Evolutionary conservation across 2,888 invertebrate species (phyloP), one percentile per base, ranked within the genome.

Genomic region (Trichogramma evanescens): DNA sequence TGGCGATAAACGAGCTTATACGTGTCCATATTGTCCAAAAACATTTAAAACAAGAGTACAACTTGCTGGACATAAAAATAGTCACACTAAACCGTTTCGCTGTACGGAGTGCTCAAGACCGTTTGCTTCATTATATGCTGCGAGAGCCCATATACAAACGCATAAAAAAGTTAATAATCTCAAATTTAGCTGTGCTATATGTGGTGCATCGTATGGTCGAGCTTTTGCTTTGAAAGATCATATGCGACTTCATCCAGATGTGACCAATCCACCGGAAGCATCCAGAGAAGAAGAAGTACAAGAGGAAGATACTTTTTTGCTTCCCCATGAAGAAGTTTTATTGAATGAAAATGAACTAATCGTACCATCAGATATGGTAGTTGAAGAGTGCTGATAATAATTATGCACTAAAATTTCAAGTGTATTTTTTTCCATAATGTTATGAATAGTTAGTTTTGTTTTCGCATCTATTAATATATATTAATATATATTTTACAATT

Each of bases 11-110:
- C 83, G 89, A 9, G 84, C 86, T 5, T 91, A 89, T 75, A 86
- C 86, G 66, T 91, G 91, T 69, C 86, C 89, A 0, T 86, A 79
- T 71, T 91, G 91, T 65, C 86, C 89, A 0, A 91, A 91, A 71
- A 84, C 89, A 1, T 91, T 91, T 78, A 91, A 90, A 71, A 91
- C 90, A 0, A 84, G 87, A 0, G 91, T 91, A 0, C 90, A 90
- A 69, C 78, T 91, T 1, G 87, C 89, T 2, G 89, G 89, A 0
- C 91, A 91, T 67, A 89, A 87, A 75, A 91, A 91, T 72, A 88
- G 88, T 6, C 91, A 91, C 69, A 89, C 86, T 0, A 91, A 91
- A 72, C 91, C 91, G 0, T 91, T 89, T 71, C 83, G 85, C 2
- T 91, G 91, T 68, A 85, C 84, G 6, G 85, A 87, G 67, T 91